Percentiles rank a stretch among this genome's conserved stretches.
These are phyloP conservation scores for Pteruthius melanotis DNA, from an alignment of 2,113 vertebrate genomes.

Conservation along the genomic window DNA sequence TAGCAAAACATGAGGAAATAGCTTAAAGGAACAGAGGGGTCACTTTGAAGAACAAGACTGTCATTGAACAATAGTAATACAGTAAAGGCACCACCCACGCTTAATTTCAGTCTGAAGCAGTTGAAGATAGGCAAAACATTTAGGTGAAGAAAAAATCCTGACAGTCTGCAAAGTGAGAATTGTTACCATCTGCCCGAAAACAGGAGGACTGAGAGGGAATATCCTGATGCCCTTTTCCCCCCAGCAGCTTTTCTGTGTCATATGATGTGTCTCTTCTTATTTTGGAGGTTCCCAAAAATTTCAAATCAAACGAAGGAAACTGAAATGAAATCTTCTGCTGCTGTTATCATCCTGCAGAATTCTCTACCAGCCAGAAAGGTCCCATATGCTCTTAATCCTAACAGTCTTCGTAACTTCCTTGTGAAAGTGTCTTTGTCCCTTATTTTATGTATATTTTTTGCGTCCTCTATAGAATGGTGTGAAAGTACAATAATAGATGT, in stretches of 20 bases:
- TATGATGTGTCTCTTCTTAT: neutral
- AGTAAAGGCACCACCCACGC: conserved; percentile 82
- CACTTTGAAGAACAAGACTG: conserved; percentile 75
- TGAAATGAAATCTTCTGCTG: conserved; percentile 42
- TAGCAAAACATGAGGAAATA: conserved; percentile 64
- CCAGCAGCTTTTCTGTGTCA: conserved; percentile 1
- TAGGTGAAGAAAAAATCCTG: conserved; percentile 51
- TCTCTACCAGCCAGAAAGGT: conserved; percentile 19
- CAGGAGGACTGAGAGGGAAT: conserved; percentile 53
- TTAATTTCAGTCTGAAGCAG: conserved; percentile 78
- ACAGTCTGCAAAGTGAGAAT: conserved; percentile 56
- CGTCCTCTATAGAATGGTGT: conserved; percentile 55
- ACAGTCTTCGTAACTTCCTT: conserved; percentile 56
- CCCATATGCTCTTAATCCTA: conserved; percentile 1
- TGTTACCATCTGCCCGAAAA: conserved; percentile 30
- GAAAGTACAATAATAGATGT: conserved; percentile 44
- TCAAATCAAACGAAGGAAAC: conserved; percentile 20
- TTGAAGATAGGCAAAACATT: conserved; percentile 71
- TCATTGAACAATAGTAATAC: conserved; percentile 78
- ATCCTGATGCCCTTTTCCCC: conserved; percentile 15
- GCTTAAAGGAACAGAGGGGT: conserved; percentile 62
- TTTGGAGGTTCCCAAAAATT: conserved; percentile 29
- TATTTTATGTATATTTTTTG: conserved; percentile 58
- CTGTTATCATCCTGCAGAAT: conserved; percentile 22
- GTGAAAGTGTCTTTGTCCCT: conserved; percentile 33